Base-by-base conservation (phyloP, 2,797 vertebrate genomes). In the Acrocephalus scirpaceus region DNA sequence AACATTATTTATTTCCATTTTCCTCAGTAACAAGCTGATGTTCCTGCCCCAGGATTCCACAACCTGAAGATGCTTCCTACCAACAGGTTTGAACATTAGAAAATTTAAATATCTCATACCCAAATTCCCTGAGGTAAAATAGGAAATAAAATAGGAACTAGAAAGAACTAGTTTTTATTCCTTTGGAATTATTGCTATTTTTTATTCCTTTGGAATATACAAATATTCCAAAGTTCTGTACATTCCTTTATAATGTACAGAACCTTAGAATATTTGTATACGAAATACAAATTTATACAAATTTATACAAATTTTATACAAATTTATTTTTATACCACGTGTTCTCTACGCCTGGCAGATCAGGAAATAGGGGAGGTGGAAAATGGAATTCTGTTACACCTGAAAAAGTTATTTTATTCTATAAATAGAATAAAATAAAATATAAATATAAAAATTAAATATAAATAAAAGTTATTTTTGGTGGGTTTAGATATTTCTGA, bases 11-110 rank as follows among this genome's bases (percentile, higher is more conserved):
- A 2, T 40, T 84, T 48, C 25, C 1, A 5, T 32, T 76, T 65
- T 36, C 8, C 40, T 66, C 11, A 0, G 13, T 21, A 23, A 21
- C 30, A 80, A 47, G 45, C 44, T 38, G 53, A 17, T 5, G 20
- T 47, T 51, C 27, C 44, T n/a, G 3, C 15, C 8, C 3, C 23
- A 32, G 57, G 47, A 38, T 25, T 60, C 64, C 66, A 27, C 18
- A 40, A 20, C 65, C 5, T 17, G 8, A 44, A 36, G 34, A 23
- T 5, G 2, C 19, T 53, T 40, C 1, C 0, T 16, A 16, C 13
- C 30, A 14, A 5, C 4, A 44, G 10, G 12, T 45, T 23, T 8
- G 66, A 54, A 11, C 42, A 30, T 18, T 18, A 25, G n/a, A 27
- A 66, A 42, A 74, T 5, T 13, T 9, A 30, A 78, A 45, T 44